Conservation (phyloP, 1,140 invertebrate genomes). For the Drosophila lacteicornis region DNA sequence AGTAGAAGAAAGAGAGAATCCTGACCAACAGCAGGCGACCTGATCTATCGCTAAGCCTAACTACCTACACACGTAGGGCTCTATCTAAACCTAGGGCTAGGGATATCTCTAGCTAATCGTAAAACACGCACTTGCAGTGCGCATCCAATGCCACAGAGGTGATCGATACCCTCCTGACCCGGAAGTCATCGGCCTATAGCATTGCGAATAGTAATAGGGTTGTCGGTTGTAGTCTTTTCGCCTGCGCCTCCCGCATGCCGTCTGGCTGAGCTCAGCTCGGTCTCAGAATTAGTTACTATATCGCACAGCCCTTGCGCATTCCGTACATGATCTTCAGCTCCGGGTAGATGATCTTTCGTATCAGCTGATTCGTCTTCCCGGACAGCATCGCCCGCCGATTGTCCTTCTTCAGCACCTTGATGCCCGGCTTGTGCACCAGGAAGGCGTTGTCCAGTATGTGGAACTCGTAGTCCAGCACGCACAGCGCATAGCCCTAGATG, state of each 20-base stretch:
- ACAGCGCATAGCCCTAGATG: constrained; percentile 92
- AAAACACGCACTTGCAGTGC: constrained; percentile 59
- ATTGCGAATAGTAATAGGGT: constrained; percentile 74
- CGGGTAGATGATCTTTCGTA: constrained; percentile 92
- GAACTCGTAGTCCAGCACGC: constrained; percentile 95
- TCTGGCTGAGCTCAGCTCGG: constrained; percentile 69
- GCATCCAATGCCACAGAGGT: constrained; percentile 39
- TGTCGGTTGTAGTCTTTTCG: constrained; percentile 69
- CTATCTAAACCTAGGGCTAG: constrained; percentile 60
- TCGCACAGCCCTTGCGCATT: constrained; percentile 91
- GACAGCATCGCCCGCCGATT: constrained; percentile 90
- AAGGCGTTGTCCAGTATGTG: constrained; percentile 96
- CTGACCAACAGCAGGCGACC: constrained; percentile 23
- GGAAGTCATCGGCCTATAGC: constrained; percentile 53
- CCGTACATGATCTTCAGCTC: constrained; percentile 94
- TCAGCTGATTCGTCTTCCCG: constrained; percentile 91
- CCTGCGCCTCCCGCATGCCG: constrained; percentile 18
- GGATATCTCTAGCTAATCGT: constrained; percentile 56
- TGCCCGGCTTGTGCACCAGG: constrained; percentile 94
- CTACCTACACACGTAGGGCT: constrained; percentile 54
- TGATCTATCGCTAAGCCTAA: constrained; percentile 48
- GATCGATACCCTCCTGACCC: constrained; percentile 10
- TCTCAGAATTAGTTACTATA: constrained; percentile 87
- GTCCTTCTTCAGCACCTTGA: constrained; percentile 92
- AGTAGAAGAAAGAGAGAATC: constrained; percentile 43